Evolutionary conservation across 2,888 invertebrate species (phyloP).

Genomic region (Eupithecia abbreviata): DNA sequence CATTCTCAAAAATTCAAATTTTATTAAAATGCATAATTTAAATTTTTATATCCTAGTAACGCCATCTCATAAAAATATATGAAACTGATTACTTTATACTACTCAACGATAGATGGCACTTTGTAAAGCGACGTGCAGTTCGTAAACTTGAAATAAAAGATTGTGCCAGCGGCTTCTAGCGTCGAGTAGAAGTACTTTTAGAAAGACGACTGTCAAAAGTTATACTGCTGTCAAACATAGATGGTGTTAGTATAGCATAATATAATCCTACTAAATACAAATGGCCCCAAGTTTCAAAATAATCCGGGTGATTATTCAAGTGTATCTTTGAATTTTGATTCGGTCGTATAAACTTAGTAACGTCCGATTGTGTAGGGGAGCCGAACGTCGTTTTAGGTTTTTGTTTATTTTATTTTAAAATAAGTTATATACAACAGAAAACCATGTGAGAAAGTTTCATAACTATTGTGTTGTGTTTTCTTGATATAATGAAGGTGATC

Average conservation of each 20-base stretch:
- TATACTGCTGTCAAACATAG: constrained; percentile 15
- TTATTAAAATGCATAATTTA: neutral
- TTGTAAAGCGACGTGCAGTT: neutral
- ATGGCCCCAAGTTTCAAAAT: neutral
- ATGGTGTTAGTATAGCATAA: constrained; percentile 10
- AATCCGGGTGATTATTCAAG: neutral
- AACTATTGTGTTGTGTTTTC: constrained; percentile 32
- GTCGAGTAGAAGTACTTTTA: constrained; percentile 26
- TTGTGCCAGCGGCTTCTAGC: constrained; percentile 20
- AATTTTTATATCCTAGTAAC: neutral
- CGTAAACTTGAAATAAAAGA: neutral
- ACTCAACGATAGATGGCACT: neutral
- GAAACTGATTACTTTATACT: neutral
- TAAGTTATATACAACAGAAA: constrained; percentile 31
- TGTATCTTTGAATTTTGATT: constrained; percentile 23
- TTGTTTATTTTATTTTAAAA: constrained; percentile 39
- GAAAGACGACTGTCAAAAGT: neutral
- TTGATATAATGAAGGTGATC: constrained; percentile 86
- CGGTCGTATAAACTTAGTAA: constrained; percentile 26
- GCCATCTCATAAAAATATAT: neutral
- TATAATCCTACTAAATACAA: constrained; percentile 20
- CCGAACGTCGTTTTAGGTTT: constrained; percentile 23
- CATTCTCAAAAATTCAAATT: neutral
- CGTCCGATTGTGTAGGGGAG: neutral
- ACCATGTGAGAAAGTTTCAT: constrained; percentile 47